Percentiles rank a stretch among this genome's conserved stretches.
These are phyloP conservation scores for Coregonus sp. DNA, from an alignment of 2,797 vertebrate genomes.

Conservation along the genomic window DNA sequence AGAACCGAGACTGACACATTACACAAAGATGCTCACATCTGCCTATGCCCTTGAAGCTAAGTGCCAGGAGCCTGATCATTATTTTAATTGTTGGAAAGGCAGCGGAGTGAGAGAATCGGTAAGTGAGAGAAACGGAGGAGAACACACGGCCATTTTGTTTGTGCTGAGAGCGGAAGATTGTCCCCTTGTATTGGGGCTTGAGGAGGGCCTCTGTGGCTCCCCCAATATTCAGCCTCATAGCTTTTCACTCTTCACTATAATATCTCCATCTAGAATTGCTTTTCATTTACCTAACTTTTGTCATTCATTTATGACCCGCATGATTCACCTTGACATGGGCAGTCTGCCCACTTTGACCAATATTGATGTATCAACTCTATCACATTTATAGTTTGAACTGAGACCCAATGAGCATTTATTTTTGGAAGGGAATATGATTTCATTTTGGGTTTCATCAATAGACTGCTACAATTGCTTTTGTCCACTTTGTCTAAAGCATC, in stretches of 20 bases:
- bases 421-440: not conserved
- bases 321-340: slow-evolving; percentile 47
- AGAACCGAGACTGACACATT: not conserved
- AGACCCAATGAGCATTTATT: not conserved
- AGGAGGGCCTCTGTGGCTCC: slow-evolving; percentile 56
- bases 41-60: slow-evolving; percentile 73
- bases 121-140: slow-evolving; percentile 75
- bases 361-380: slow-evolving; percentile 26
- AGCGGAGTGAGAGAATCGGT: slow-evolving; percentile 81
- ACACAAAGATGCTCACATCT: slow-evolving; percentile 41
- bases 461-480: not conserved
- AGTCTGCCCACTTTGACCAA: slow-evolving; percentile 17
- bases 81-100: slow-evolving; percentile 86
- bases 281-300: slow-evolving; percentile 52
- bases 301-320: slow-evolving; percentile 57
- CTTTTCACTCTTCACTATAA: slow-evolving; percentile 46
- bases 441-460: not conserved
- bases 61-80: slow-evolving; percentile 79
- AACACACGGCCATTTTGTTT: slow-evolving; percentile 87
- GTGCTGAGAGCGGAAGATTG: slow-evolving; percentile 81
- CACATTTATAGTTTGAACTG: not conserved
- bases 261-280: slow-evolving; percentile 48
- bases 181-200: slow-evolving; percentile 69
- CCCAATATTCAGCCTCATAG: slow-evolving; percentile 48
- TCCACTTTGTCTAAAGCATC: slow-evolving; percentile 7